phyloP scores from a whole-genome alignment of 1,140 invertebrate species.

The Holcopasites calliopsidis region DNA sequence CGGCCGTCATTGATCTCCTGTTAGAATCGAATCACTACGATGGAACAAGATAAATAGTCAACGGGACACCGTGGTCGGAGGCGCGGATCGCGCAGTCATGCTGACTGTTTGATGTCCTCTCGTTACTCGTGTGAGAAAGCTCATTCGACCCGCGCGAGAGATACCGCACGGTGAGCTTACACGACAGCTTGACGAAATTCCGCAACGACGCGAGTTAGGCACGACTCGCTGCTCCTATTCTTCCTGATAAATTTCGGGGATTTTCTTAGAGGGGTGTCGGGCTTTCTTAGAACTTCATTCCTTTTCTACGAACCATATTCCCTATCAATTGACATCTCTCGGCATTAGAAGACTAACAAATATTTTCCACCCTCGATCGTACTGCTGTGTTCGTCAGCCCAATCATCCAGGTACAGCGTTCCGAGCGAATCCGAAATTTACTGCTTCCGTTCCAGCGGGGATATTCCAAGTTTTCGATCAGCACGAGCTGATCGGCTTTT shows the following conservation, averaged over 20 bases:
- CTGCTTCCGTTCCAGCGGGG: constrained; percentile 64
- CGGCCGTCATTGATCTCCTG: constrained; percentile 70
- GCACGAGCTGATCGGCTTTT: constrained; percentile 69
- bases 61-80: constrained; percentile 68
- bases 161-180: background rate
- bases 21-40: constrained; percentile 73
- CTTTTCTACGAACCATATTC: no score
- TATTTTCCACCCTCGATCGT: no score
- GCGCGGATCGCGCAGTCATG: constrained; percentile 71
- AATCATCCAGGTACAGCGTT: background rate
- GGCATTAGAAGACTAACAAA: no score
- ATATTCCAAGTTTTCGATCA: constrained; percentile 70
- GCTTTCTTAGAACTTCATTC: no score
- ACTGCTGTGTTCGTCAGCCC: background rate
- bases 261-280: no score
- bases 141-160: background rate
- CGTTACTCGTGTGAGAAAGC: constrained; percentile 49
- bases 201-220: no score
- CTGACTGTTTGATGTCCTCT: constrained; percentile 63
- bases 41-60: constrained; percentile 77
- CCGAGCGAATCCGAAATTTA: constrained; percentile 55
- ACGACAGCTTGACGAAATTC: constrained; percentile 15
- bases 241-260: no score
- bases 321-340: no score
- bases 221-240: no score